Conservation (phyloP, 2,113 vertebrate species). For the Erythrocebus patas region DNA sequence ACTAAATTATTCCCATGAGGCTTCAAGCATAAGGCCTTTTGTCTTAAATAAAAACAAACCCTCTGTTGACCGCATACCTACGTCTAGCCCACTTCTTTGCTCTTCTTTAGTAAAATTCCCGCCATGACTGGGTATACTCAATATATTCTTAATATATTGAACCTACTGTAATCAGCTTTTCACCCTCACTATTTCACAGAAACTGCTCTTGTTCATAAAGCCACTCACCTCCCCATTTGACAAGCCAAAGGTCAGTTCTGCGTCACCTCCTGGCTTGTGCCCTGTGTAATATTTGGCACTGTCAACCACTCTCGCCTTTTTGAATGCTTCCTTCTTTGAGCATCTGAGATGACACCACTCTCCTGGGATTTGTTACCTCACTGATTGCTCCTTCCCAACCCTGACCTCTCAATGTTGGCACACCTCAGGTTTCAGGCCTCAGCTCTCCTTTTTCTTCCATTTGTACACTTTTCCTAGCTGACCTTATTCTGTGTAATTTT, state of each 20-base stretch:
- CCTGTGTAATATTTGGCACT: background rate
- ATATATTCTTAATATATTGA: background rate
- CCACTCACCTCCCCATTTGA: background rate
- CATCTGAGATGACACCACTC: background rate
- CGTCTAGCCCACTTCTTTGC: background rate
- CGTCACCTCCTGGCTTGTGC: background rate
- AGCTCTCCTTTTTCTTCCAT: background rate
- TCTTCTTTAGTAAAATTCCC: background rate
- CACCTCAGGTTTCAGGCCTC: background rate
- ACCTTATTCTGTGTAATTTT: background rate
- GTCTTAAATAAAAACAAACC: conserved; percentile 1
- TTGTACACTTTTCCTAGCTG: background rate
- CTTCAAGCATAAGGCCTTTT: background rate
- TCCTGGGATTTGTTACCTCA: background rate
- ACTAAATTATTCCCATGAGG: background rate
- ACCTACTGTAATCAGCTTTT: background rate
- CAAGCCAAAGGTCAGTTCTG: background rate
- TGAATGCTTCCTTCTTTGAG: background rate
- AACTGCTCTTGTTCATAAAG: background rate
- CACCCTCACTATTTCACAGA: background rate
- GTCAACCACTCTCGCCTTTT: background rate
- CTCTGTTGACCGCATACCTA: background rate
- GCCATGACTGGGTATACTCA: background rate
- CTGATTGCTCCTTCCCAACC: background rate
- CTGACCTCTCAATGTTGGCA: background rate